A percentile compares a stretch with the other conserved stretches of the same genome.
These are phyloP conservation scores for Saccopteryx leptura DNA, from an alignment of 2,113 vertebrate species.

Conservation along the genomic window DNA sequence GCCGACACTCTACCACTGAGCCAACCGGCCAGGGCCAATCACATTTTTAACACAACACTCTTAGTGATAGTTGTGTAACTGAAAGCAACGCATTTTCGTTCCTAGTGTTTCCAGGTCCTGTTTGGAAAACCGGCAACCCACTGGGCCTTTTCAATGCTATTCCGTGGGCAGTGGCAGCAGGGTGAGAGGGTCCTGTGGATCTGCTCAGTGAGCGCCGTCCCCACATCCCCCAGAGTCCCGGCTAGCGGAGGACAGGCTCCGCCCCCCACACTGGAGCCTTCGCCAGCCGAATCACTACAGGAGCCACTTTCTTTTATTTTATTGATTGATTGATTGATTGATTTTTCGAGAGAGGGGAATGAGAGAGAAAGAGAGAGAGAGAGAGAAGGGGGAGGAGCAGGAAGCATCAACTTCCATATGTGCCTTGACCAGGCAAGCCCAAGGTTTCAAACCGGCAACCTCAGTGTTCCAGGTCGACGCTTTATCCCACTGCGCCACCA, in stretches of 20 bases:
- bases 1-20: too few species aligned
- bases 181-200: not conserved
- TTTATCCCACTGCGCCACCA: too few species aligned
- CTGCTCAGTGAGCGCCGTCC: not conserved
- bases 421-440: too few species aligned
- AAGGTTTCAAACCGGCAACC: too few species aligned
- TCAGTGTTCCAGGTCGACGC: too few species aligned
- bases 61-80: not conserved
- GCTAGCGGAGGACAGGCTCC: not conserved
- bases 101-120: not conserved
- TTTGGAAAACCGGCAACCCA: not conserved
- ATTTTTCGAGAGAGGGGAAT: too few species aligned
- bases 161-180: not conserved
- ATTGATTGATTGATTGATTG: too few species aligned
- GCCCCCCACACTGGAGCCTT: not conserved
- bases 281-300: not conserved
- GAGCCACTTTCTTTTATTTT: too few species aligned
- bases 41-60: constrained; percentile 40
- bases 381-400: too few species aligned
- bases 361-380: too few species aligned
- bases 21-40: too few species aligned
- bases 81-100: not conserved
- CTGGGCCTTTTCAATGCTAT: not conserved
- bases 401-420: too few species aligned
- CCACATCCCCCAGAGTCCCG: not conserved